A percentile compares a stretch with the other conserved stretches of the same genome.
Conservation (phyloP, 1,140 invertebrate genomes). For the Homalodisca vitripennis region DNA sequence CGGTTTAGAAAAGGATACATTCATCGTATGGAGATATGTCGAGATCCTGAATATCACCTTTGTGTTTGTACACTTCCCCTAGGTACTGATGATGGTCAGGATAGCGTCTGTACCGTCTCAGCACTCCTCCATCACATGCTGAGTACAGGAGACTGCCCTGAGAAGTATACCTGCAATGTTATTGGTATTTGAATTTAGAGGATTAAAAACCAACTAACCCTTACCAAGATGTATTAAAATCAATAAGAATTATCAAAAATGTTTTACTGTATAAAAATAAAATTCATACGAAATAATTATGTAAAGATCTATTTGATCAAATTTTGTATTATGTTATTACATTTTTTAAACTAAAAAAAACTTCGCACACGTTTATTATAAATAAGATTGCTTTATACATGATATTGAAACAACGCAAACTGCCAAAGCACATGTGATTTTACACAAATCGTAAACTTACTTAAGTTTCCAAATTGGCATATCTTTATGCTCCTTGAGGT, state of each 20-base stretch:
- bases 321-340: too few relatives aligned
- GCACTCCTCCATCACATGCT: conserved; percentile 52
- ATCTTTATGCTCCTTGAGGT: conserved; percentile 49
- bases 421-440: neutral
- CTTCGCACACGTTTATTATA: too few relatives aligned
- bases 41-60: conserved; percentile 54
- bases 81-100: conserved; percentile 53
- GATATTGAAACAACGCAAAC: neutral
- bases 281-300: too few relatives aligned
- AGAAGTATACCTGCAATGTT: conserved; percentile 53
- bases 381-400: neutral
- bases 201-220: too few relatives aligned
- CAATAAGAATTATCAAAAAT: too few relatives aligned
- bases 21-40: conserved; percentile 58
- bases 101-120: conserved; percentile 52
- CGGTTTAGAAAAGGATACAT: conserved; percentile 52
- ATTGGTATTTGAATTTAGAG: too few relatives aligned
- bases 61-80: conserved; percentile 53
- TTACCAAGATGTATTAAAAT: too few relatives aligned
- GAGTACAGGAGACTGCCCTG: conserved; percentile 53
- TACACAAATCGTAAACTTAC: conserved; percentile 38
- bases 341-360: too few relatives aligned
- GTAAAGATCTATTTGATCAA: too few relatives aligned
- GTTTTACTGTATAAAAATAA: too few relatives aligned
- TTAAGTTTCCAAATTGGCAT: conserved; percentile 52